Evolutionary conservation across 2,888 invertebrate species (phyloP).

Genomic region (Biston betularia): DNA sequence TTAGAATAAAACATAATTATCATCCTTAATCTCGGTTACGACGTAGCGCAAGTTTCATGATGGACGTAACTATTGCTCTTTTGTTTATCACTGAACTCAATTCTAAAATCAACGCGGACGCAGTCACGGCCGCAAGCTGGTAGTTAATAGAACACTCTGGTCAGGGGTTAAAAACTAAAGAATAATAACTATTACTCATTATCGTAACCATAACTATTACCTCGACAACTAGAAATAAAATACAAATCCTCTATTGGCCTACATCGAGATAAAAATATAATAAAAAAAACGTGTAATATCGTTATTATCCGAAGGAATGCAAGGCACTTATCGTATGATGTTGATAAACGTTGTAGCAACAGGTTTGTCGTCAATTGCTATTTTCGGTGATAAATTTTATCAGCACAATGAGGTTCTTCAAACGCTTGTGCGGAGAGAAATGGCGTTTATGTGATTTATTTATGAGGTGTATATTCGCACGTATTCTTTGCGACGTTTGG

Average conservation of each 20-base stretch:
- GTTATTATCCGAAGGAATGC: conserved; percentile 60
- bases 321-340: conserved; percentile 50
- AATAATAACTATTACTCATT: neutral
- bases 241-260: conserved; percentile 35
- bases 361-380: conserved; percentile 56
- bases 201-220: neutral
- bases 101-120: no score
- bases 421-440: conserved; percentile 33
- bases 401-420: conserved; percentile 28
- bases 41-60: no score
- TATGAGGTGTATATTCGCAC: conserved; percentile 13
- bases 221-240: conserved; percentile 4
- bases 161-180: no score
- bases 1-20: no score
- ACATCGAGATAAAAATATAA: conserved; percentile 46
- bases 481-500: conserved; percentile 4
- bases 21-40: no score
- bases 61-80: no score
- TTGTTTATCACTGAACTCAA: no score
- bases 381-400: conserved; percentile 52
- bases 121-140: no score
- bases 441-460: conserved; percentile 18
- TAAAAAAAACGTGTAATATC: conserved; percentile 42
- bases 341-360: conserved; percentile 59
- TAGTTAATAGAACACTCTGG: no score